Conservation (phyloP, 1,140 invertebrate species). For the Megalonaias nervosa region DNA sequence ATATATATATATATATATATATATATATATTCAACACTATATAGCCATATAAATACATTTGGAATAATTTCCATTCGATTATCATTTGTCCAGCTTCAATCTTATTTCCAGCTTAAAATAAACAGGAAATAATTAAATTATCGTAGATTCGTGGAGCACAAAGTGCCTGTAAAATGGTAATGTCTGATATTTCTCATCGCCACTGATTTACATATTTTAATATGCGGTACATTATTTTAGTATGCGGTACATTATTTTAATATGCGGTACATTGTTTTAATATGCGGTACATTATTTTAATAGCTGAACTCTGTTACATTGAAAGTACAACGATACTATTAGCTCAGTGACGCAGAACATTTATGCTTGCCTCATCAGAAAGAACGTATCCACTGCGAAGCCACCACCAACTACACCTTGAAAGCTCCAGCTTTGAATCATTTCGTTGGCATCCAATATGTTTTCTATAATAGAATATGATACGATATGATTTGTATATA, state of each 20-base stretch:
- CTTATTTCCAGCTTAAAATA: too few species aligned
- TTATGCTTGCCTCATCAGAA: constrained; percentile 50
- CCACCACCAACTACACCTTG: constrained; percentile 47
- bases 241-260: background rate
- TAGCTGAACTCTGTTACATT: background rate
- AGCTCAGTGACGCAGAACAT: background rate
- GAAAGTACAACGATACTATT: background rate
- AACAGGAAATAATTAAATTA: too few species aligned
- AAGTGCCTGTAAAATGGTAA: too few species aligned
- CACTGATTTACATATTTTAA: background rate
- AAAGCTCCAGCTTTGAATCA: constrained; percentile 38
- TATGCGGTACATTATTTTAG: background rate
- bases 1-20: too few species aligned
- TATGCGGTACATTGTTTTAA: background rate
- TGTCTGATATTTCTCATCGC: too few species aligned
- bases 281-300: background rate
- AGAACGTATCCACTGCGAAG: constrained; percentile 64
- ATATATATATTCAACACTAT: constrained; percentile 1
- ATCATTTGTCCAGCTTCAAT: too few species aligned
- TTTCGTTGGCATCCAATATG: constrained; percentile 27
- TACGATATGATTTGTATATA: too few species aligned
- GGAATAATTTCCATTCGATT: too few species aligned
- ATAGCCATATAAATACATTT: background rate
- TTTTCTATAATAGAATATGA: constrained; percentile 11
- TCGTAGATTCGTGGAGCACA: too few species aligned